Base-by-base conservation (phyloP, 2,113 vertebrate species). In the Prunella fulvescens region DNA sequence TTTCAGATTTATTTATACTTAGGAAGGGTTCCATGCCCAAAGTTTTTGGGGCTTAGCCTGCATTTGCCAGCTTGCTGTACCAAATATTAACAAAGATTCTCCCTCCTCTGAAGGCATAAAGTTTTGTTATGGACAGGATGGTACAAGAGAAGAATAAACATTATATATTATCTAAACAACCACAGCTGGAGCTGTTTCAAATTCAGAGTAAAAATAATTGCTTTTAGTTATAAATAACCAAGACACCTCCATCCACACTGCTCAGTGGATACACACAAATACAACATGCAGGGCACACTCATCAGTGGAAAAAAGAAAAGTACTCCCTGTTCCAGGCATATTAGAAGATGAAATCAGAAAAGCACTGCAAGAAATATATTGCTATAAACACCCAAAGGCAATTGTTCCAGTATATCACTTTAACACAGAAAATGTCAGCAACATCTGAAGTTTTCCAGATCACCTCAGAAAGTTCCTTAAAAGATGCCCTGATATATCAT, bases 261-360 rank as follows among this genome's bases (percentile, higher is more conserved):
- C 15, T 62, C 0, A 3, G 39, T 1, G 2, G 40, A 54, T 12
- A 10, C 60, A 26, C 9, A n/a, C 5, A 42, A 31, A 37, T 20
- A n/a, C 37, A 79, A 37, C 74, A 88, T 2, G 31, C 79, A 79
- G 69, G 57, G n/a, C 19, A 47, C 15, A 58, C 37, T 56, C 85
- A 69, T 11, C 88, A 69, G 70, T 16, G 31, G 56, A 16, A 87
- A 71, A 61, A 77, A 26, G 22, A 11, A 14, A 73, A 62, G 42
- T 12, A 50, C 50, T 50, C 3, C n/a, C 69, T 92, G 29, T 76
- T 62, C 51, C 20, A 80, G 62, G 62, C 71, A 65, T 86, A 72
- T 65, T 76, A 80, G 48, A 72, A 90, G 71, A 86, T 44, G 40
- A 95, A 93, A 92, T 73, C 37, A 92, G 71, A 79, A 90, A 33